Conservation (phyloP, 2,888 invertebrate species). For the Xiphydria camelus region DNA sequence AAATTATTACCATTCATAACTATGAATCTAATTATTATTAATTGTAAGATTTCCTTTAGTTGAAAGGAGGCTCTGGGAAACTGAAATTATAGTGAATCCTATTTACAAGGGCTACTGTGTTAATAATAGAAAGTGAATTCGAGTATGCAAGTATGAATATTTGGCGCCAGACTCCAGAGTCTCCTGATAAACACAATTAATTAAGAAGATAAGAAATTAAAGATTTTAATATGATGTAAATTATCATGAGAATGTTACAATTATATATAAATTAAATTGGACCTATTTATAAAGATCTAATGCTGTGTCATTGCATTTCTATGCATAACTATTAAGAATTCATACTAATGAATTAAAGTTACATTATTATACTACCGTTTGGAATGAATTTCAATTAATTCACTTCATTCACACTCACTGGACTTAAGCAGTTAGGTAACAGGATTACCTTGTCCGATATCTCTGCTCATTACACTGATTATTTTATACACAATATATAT, state of each 20-base stretch:
- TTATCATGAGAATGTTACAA: constrained; percentile 18
- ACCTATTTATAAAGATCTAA: constrained; percentile 18
- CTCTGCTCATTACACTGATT: not conserved
- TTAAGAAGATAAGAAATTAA: not conserved
- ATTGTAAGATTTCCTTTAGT: too few species aligned
- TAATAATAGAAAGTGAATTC: too few species aligned
- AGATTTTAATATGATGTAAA: constrained; percentile 12
- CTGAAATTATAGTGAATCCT: too few species aligned
- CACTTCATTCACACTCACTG: too few species aligned
- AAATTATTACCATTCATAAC: too few species aligned
- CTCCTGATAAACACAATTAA: constrained; percentile 2
- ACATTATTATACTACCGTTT: too few species aligned
- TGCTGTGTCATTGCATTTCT: constrained; percentile 1
- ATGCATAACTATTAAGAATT: not conserved
- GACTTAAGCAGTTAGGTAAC: too few species aligned
- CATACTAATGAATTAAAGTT: too few species aligned
- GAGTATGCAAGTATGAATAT: not conserved
- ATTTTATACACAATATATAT: not conserved
- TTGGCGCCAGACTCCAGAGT: not conserved
- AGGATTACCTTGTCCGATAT: too few species aligned
- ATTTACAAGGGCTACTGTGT: too few species aligned
- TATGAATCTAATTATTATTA: too few species aligned
- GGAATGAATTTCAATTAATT: too few species aligned
- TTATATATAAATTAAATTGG: constrained; percentile 15
- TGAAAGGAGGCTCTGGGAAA: not conserved